These are phyloP conservation scores for Lasioglossum morio DNA, from an alignment of 2,888 invertebrate genomes.

Conservation along the genomic window DNA sequence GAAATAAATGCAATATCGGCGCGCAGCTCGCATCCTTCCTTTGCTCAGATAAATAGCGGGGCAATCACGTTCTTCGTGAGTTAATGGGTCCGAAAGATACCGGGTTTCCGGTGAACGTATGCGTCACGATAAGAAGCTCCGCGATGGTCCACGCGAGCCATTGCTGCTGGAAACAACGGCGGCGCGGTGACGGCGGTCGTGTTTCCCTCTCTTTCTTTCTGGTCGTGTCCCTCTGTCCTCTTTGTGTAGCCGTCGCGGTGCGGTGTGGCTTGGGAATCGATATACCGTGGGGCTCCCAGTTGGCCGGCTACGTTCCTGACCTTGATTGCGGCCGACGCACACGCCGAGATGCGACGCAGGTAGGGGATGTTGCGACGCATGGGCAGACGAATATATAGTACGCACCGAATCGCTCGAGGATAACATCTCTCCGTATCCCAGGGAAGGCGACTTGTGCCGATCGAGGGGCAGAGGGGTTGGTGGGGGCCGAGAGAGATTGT, in stretches of 20 bases:
- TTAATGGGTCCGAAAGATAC: slow-evolving; percentile 74
- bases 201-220: background rate
- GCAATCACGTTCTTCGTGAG: slow-evolving; percentile 63
- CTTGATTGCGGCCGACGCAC: slow-evolving; percentile 71
- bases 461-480: slow-evolving; percentile 37
- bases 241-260: background rate
- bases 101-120: slow-evolving; percentile 76
- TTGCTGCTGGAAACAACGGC: slow-evolving; percentile 37
- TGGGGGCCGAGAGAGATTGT: slow-evolving; percentile 21
- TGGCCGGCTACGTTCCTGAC: slow-evolving; percentile 62
- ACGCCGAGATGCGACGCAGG: slow-evolving; percentile 70
- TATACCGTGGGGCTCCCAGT: slow-evolving; percentile 42
- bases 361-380: slow-evolving; percentile 73
- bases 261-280: slow-evolving; percentile 25
- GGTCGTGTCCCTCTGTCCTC: background rate
- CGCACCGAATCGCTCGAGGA: slow-evolving; percentile 69
- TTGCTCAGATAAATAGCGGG: slow-evolving; percentile 59
- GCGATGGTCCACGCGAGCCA: slow-evolving; percentile 41
- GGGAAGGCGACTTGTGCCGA: slow-evolving; percentile 45
- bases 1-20: slow-evolving; percentile 46
- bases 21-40: slow-evolving; percentile 62
- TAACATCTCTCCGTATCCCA: slow-evolving; percentile 69
- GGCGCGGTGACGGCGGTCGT: background rate
- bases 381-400: slow-evolving; percentile 68
- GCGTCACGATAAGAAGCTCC: slow-evolving; percentile 64